These are phyloP conservation scores for Trachelus iudaicus DNA, from an alignment of 2,888 invertebrate genomes.

Conservation along the genomic window DNA sequence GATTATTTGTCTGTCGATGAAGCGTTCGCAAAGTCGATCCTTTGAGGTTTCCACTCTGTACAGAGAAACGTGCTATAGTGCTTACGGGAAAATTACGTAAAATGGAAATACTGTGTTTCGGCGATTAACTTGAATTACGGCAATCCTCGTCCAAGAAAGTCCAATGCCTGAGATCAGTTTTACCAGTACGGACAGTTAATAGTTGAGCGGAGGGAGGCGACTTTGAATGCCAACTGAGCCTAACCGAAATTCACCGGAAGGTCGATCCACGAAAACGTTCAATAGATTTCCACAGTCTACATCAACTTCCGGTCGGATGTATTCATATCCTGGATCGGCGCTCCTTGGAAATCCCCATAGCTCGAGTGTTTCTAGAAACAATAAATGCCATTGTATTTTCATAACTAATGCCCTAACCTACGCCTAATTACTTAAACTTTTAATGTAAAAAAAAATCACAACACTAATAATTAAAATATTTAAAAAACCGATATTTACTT, in stretches of 20 bases:
- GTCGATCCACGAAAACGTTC: too few species aligned
- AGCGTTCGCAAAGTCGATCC: not conserved
- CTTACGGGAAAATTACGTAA: not conserved
- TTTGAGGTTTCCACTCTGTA: too few species aligned
- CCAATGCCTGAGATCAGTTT: not conserved
- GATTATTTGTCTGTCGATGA: not conserved
- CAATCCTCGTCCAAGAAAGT: not conserved
- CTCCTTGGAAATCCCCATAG: not conserved
- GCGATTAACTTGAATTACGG: not conserved
- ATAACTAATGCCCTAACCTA: not conserved
- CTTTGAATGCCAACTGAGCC: too few species aligned
- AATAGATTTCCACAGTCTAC: too few species aligned
- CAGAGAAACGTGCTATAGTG: not conserved
- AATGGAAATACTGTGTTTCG: not conserved
- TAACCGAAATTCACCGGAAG: too few species aligned
- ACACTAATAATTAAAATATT: too few species aligned
- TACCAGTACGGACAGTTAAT: not conserved
- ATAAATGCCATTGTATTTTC: not conserved
- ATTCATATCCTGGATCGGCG: too few species aligned
- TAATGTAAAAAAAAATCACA: too few species aligned
- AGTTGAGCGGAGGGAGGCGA: not conserved
- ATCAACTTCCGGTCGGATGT: too few species aligned
- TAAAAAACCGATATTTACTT: not conserved
- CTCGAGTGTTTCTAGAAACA: not conserved
- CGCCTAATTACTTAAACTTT: not conserved